Base-by-base conservation (phyloP, 2,797 vertebrate species). In the Myotis myotis region DNA sequence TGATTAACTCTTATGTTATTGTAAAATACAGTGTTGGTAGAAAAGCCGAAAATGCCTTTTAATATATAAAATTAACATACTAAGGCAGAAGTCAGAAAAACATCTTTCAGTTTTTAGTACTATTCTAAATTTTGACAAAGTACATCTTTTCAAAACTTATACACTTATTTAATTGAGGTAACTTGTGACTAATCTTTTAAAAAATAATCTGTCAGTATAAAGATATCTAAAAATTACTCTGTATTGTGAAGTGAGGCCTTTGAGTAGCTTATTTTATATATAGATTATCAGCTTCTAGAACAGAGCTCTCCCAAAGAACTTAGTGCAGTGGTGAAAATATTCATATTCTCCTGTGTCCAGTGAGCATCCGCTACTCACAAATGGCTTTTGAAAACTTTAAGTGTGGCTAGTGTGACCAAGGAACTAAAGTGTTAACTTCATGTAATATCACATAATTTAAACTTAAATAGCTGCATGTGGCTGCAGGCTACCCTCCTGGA, bases 31-130 rank as follows among this genome's bases (percentile, higher is more conserved):
- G 3, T 87, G 13, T 79, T 89, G 30, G 57, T 94, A 97, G 93
- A 87, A 97, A 94, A 97, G 78, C 87, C 97, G 97, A 97, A 95
- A 97, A 70, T 94, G 25, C 72, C 88, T 97, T 98, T 97, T 97
- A 97, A 96, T 97, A 74, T 78, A 95, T 97, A 95, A 96, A 89
- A 57, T 66, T 97, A 98, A 95, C 66, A 53, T 51, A 80, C 36
- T 95, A 47, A 96, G 91, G 68, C 91, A 97, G 44, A 91, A 62
- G 82, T 97, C 83, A 96, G 95, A 95, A 92, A 60, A 94, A 8
- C 51, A 20, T 33, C 87, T 95, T 78, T 92, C 82, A 81, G 33
- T 86, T 94, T 93, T 96, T 25, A 72, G 9, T 93, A 36, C 36
- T 72, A 3, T 47, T 38, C 49, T 79, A 94, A 79, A 93, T 92